A percentile compares a stretch with the other conserved stretches of the same genome.
These are phyloP conservation scores for Paraplagusia blochii DNA, from an alignment of 2,113 vertebrate species.

Conservation along the genomic window DNA sequence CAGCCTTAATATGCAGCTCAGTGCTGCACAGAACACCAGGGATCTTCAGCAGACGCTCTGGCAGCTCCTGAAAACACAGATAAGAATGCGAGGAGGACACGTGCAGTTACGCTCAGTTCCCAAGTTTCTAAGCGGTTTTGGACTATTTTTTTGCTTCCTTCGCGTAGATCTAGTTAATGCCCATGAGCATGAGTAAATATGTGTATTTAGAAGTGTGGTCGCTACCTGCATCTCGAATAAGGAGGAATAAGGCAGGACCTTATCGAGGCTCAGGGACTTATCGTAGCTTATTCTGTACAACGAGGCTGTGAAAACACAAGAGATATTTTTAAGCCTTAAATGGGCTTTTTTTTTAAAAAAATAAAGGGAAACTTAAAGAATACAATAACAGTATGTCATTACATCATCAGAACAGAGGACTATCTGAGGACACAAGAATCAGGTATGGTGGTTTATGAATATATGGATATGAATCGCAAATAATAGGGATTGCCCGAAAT, in stretches of 20 bases:
- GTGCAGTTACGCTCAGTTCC: too few relatives aligned
- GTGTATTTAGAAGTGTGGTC: neutral
- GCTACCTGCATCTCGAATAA: conserved; percentile 84
- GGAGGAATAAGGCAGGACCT: conserved; percentile 85
- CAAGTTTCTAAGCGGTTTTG: too few relatives aligned
- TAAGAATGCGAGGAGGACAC: neutral
- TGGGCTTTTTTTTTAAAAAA: too few relatives aligned
- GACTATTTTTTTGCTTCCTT: neutral
- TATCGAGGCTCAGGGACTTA: conserved; percentile 79
- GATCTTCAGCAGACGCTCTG: conserved; percentile 70
- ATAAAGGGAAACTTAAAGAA: too few relatives aligned
- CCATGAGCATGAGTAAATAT: neutral
- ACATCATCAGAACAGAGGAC: too few relatives aligned
- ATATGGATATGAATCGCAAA: too few relatives aligned
- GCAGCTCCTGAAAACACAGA: conserved; percentile 56
- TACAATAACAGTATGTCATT: too few relatives aligned
- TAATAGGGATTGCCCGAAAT: too few relatives aligned
- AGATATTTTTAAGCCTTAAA: too few relatives aligned
- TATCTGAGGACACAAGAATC: too few relatives aligned
- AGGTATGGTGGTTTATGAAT: too few relatives aligned
- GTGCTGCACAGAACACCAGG: conserved; percentile 82
- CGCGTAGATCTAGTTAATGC: neutral
- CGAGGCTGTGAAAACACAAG: conserved; percentile 73
- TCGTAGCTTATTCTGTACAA: conserved; percentile 82
- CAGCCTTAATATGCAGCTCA: conserved; percentile 78